These are phyloP conservation scores for Spermophilus dauricus DNA, from an alignment of 2,113 vertebrate species.

Conservation along the genomic window DNA sequence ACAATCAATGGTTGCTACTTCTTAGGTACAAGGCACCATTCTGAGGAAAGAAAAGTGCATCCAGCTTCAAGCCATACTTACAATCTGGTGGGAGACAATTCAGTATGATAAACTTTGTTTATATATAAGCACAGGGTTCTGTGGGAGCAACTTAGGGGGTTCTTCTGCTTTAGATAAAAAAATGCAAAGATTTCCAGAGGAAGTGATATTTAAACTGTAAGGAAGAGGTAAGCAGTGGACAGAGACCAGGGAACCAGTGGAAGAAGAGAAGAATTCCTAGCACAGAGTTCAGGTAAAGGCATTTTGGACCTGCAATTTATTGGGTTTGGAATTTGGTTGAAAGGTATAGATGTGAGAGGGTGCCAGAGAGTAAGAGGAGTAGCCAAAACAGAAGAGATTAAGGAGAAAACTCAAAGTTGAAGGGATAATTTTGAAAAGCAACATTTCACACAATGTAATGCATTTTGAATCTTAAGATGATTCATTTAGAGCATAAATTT, in stretches of 20 bases:
- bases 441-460: background rate
- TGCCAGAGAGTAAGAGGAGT: background rate
- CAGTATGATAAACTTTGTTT: background rate
- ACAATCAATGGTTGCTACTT: background rate
- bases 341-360: background rate
- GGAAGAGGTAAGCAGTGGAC: background rate
- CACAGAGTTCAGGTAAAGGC: background rate
- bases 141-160: background rate
- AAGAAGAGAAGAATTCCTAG: background rate
- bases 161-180: background rate
- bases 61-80: background rate
- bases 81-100: background rate
- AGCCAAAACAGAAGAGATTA: background rate
- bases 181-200: constrained; percentile 16
- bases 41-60: background rate
- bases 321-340: background rate
- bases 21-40: background rate
- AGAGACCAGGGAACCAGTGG: background rate
- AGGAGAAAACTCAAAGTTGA: background rate
- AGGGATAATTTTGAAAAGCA: constrained; percentile 54
- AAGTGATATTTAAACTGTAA: background rate
- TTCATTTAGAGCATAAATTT: constrained; percentile 45
- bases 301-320: background rate
- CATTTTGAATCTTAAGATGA: constrained; percentile 35
- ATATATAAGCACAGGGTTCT: background rate